Evolutionary conservation across 2,888 invertebrate genomes (phyloP).

Genomic region (Lasius fuliginosus): DNA sequence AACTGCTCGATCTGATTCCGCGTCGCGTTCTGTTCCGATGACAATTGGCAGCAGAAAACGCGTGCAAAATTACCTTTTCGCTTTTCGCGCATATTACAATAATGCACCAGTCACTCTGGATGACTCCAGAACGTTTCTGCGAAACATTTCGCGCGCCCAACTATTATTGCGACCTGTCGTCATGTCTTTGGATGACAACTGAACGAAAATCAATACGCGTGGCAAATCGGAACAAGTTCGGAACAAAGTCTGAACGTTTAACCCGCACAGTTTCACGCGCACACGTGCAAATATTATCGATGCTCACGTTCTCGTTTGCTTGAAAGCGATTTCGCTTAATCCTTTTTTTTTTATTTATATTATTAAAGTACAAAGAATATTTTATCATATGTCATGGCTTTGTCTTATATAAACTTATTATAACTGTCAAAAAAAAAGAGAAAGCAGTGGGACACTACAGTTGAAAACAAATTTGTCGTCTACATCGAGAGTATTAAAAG

Average conservation of each 20-base stretch:
- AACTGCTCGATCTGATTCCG: conserved; percentile 2
- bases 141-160: conserved; percentile 37
- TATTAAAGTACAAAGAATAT: not conserved
- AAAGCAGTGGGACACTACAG: not conserved
- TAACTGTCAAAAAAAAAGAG: not conserved
- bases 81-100: conserved; percentile 38
- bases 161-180: conserved; percentile 51
- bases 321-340: not conserved
- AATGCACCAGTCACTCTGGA: conserved; percentile 43
- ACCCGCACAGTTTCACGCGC: not conserved
- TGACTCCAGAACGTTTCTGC: conserved; percentile 30
- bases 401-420: not conserved
- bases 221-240: conserved; percentile 32
- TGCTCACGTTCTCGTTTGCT: not conserved
- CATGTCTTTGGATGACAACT: conserved; percentile 40
- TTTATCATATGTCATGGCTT: not conserved
- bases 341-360: not conserved
- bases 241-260: not conserved
- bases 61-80: conserved; percentile 42
- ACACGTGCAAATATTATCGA: not conserved
- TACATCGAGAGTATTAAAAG: not conserved
- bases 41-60: conserved; percentile 34
- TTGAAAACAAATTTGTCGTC: not conserved
- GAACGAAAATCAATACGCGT: conserved; percentile 45
- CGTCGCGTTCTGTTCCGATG: conserved; percentile 27